Conservation (phyloP, 2,888 invertebrate genomes). For the Campopleginae sp. region DNA sequence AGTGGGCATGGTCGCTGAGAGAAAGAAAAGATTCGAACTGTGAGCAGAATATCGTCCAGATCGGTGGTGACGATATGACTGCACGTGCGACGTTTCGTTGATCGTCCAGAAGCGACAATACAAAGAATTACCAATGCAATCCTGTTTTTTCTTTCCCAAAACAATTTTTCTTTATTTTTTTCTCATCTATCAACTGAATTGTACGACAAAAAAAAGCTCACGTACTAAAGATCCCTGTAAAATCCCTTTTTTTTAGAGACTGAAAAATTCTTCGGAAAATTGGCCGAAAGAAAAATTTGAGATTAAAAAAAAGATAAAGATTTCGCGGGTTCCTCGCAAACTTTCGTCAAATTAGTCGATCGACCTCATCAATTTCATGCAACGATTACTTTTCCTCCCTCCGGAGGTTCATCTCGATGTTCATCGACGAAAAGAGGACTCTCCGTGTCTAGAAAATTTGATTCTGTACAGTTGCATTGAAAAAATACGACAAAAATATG, state of each 20-base stretch:
- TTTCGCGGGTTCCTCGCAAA: not conserved
- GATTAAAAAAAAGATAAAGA: not conserved
- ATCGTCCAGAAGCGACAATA: constrained; percentile 21
- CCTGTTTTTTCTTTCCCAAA: constrained; percentile 8
- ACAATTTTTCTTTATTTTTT: not conserved
- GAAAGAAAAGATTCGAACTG: constrained; percentile 89
- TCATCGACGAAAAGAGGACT: not conserved
- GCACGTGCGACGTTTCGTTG: not conserved
- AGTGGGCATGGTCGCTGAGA: constrained; percentile 90
- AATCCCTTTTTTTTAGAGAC: constrained; percentile 9
- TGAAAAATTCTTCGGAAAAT: constrained; percentile 5
- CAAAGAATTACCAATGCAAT: constrained; percentile 25
- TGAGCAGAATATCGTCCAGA: constrained; percentile 73
- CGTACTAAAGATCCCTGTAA: not conserved
- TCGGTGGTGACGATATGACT: constrained; percentile 57
- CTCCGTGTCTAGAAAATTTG: not conserved
- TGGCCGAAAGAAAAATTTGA: not conserved
- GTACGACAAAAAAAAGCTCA: not conserved
- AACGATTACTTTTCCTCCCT: not conserved
- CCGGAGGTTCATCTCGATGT: not conserved
- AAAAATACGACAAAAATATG: constrained; percentile 24
- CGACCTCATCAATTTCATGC: not conserved
- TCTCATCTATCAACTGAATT: not conserved
- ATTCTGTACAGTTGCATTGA: constrained; percentile 80
- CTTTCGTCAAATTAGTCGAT: not conserved